Base-by-base conservation (phyloP, 2,888 invertebrate species). In the Lithophane socia region DNA sequence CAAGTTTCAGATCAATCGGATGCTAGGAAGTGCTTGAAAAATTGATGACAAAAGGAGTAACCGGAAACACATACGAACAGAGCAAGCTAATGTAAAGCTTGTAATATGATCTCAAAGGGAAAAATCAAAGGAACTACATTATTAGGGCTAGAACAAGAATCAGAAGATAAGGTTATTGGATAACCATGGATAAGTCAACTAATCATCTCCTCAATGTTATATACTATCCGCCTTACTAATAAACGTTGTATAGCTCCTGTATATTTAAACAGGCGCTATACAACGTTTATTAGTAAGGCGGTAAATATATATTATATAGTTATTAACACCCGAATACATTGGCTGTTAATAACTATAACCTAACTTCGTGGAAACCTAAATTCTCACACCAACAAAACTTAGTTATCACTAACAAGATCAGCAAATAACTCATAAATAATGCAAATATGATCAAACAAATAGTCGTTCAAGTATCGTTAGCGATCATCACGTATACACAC, bases 401-500 rank as follows among this genome's bases (percentile, higher is more conserved):
- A 58, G 42, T 74, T n/a, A 71, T 29, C 52, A 69, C 56, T 58
- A 71, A 82, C 67, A 58, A 42, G 73, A 71, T 71, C 47, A 74
- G 52, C 44, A 63, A 73, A 73, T 16, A 83, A 10, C 13, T 75
- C 47, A 75, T 68, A 72, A 83, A 83, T 84, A 78, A 85, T 73
- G 66, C 77, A 70, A 81, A 86, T 81, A 71, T 65, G 71, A 86
- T 73, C 76, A 77, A 84, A 80, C 72, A 78, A 77, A 80, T 60
- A 74, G 75, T 78, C 73, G 69, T 81, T 85, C 60, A 77, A 85
- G 42, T 72, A 77, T 81, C 76, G 67, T 77, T 85, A 74, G 73
- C n/a, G 63, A 82, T 82, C 77, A 71, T 80, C 83, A 75, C 71
- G 69, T 73, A 70, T 56, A 47, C 73, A 82, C 90, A 91, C 91